phyloP scores from a whole-genome alignment of 2,113 vertebrate species.

The Panurus biarmicus region DNA sequence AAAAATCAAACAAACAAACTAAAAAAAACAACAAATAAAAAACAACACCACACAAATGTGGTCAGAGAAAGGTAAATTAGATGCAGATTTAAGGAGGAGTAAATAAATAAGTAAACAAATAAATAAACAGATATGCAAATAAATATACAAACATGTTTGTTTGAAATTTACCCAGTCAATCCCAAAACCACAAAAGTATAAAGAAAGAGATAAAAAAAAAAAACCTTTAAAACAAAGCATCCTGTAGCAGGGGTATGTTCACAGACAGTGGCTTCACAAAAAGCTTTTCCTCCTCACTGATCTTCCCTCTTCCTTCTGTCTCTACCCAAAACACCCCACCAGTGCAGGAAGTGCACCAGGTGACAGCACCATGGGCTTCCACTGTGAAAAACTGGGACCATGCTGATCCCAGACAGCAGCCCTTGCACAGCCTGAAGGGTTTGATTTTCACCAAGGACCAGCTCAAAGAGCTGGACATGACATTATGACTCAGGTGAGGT shows the following conservation, averaged over 20 bases:
- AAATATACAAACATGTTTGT: neutral
- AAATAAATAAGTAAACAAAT: too few relatives aligned
- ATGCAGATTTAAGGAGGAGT: neutral
- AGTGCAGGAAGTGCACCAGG: neutral
- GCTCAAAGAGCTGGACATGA: accelerated
- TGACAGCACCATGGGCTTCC: accelerated
- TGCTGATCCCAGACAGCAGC: neutral
- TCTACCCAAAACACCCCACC: neutral
- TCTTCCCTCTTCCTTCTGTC: neutral
- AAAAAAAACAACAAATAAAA: too few relatives aligned
- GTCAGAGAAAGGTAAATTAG: neutral
- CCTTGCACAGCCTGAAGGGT: neutral
- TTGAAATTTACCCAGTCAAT: neutral
- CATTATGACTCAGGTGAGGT: neutral
- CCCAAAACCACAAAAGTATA: neutral
- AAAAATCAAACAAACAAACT: too few relatives aligned
- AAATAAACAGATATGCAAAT: too few relatives aligned
- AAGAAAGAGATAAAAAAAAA: neutral
- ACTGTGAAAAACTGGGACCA: accelerated
- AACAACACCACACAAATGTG: accelerated
- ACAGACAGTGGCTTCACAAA: neutral
- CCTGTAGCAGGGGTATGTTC: neutral
- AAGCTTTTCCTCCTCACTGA: neutral
- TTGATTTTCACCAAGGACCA: neutral
- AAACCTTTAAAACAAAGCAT: neutral